Conservation (phyloP, 2,113 vertebrate genomes). For the Mugil cephalus region DNA sequence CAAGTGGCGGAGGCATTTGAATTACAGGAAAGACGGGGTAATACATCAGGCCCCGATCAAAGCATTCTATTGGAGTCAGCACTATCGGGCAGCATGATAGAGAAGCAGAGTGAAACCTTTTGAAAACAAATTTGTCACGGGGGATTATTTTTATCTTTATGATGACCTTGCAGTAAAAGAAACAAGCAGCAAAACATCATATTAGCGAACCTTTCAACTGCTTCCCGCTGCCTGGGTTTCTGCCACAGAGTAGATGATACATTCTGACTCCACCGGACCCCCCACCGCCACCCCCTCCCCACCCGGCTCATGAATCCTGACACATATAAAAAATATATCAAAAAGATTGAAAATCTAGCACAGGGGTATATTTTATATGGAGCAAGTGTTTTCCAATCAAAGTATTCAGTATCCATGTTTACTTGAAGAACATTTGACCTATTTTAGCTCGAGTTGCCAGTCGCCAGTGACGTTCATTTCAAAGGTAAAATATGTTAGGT, state of each 20-base stretch:
- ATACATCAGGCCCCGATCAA: constrained; percentile 81
- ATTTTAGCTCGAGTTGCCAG: constrained; percentile 20
- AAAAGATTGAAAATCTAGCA: constrained; percentile 59
- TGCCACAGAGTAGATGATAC: constrained; percentile 64
- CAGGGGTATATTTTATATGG: constrained; percentile 18
- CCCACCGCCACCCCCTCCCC: background rate
- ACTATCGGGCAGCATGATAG: constrained; percentile 78
- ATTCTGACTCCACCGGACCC: constrained; percentile 59
- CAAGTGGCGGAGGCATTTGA: constrained; percentile 74
- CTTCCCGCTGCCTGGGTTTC: constrained; percentile 58
- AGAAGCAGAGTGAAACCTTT: constrained; percentile 80
- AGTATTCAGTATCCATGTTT: constrained; percentile 32
- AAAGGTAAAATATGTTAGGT: constrained; percentile 20
- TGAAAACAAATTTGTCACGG: constrained; percentile 83
- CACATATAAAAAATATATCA: constrained; percentile 62
- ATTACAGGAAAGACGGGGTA: constrained; percentile 78
- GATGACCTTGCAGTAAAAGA: constrained; percentile 84
- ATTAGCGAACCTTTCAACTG: constrained; percentile 70
- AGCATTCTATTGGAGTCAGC: constrained; percentile 78
- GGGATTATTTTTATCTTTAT: constrained; percentile 84
- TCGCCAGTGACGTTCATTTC: constrained; percentile 8
- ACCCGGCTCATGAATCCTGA: constrained; percentile 48
- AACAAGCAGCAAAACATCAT: constrained; percentile 76
- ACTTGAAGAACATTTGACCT: constrained; percentile 47
- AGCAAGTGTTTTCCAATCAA: constrained; percentile 25